Conservation (phyloP, 2,113 vertebrate genomes). For the Lepus europaeus region DNA sequence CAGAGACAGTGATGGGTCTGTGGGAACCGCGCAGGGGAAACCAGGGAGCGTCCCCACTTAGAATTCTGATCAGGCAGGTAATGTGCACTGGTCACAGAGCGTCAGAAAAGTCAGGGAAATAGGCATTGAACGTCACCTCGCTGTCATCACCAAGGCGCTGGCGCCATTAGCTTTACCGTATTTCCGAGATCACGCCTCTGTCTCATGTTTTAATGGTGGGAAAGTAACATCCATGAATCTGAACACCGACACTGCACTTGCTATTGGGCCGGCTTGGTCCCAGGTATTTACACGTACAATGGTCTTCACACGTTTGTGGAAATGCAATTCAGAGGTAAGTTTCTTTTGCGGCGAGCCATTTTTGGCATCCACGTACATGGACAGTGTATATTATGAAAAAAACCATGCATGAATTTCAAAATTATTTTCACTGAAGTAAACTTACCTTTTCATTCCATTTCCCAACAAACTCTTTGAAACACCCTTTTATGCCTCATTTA, state of each 20-base stretch:
- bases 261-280: background rate
- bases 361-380: no score
- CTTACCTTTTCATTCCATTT: no score
- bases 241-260: background rate
- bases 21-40: no score
- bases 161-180: slow-evolving; percentile 15
- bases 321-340: no score
- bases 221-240: background rate
- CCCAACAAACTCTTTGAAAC: no score
- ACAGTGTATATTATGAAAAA: no score
- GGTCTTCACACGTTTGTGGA: no score
- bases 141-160: background rate
- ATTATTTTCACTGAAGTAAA: no score
- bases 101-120: background rate
- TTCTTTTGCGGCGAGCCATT: no score
- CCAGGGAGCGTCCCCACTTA: background rate
- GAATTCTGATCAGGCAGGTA: background rate
- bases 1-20: no score
- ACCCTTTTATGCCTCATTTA: background rate
- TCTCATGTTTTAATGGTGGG: background rate
- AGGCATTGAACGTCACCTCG: background rate
- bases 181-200: background rate
- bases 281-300: background rate
- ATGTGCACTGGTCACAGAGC: background rate
- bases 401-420: no score